phyloP scores from a whole-genome alignment of 2,888 invertebrate species.

The Timandra comae region DNA sequence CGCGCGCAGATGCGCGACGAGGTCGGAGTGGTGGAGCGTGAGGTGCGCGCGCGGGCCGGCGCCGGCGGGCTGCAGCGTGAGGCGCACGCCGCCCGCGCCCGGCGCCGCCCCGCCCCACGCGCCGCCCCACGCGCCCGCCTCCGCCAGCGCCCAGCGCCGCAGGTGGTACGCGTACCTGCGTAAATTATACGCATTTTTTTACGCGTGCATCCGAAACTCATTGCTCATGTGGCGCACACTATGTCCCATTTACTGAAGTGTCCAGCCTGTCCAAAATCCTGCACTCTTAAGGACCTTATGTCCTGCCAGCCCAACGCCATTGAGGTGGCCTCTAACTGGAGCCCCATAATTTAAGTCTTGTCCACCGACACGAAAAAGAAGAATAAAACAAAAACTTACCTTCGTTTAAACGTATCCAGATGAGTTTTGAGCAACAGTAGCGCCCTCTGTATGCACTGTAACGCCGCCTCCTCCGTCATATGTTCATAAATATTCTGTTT shows the following conservation, averaged over 20 bases:
- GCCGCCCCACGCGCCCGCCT: constrained; percentile 86
- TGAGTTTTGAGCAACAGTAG: constrained; percentile 92
- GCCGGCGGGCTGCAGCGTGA: constrained; percentile 92
- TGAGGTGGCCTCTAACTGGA: too few species aligned
- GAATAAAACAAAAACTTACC: constrained; percentile 59
- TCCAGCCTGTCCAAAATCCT: too few species aligned
- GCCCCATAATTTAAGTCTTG: too few species aligned
- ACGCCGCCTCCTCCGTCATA: constrained; percentile 84
- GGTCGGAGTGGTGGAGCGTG: constrained; percentile 89
- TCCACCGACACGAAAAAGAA: too few species aligned
- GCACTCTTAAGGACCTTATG: too few species aligned
- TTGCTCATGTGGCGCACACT: too few species aligned
- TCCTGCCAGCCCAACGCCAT: too few species aligned
- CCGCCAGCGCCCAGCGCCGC: constrained; percentile 91
- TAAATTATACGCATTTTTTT: too few species aligned
- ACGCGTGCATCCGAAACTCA: too few species aligned
- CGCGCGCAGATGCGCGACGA: constrained; percentile 93
- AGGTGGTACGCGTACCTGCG: constrained; percentile 90
- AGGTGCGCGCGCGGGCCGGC: constrained; percentile 89
- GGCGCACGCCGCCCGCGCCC: constrained; percentile 74
- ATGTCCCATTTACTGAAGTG: too few species aligned
- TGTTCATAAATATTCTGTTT: constrained; percentile 68
- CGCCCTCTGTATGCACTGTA: constrained; percentile 94
- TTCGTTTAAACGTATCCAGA: constrained; percentile 91
- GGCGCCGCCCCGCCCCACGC: constrained; percentile 67